Base-by-base conservation (phyloP, 2,888 invertebrate species). In the Andrena fulva region DNA sequence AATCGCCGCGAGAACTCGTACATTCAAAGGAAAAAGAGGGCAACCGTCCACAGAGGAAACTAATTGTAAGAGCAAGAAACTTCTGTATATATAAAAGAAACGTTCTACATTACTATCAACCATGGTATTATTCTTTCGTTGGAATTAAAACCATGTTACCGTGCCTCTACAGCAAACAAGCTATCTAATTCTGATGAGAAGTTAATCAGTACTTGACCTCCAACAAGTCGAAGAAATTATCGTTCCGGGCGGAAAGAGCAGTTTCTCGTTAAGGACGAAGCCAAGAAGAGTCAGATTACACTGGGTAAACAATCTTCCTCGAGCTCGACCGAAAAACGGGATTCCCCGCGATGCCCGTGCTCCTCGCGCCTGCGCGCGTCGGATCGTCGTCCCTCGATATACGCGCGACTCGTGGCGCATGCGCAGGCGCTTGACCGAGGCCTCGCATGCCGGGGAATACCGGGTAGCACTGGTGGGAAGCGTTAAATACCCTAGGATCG, bases 1-100 rank as follows among this genome's bases (percentile, higher is more conserved):
- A 77, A 78, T 78, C 78, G 69, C 16, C 35, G 48, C 35, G 67
- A 20, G 31, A 42, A 29, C 68, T 69, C 78, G 33, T 69, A 63
- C 69, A 77, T 48, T 35, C 27, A 27, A 48, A 42, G 20, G 33
- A 31, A 16, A 31, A 50, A 54, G 27, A 1, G 67, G 27, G 68
- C 56, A 54, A 10, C 48, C 16, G 27, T 33, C n/a, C 42, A 27
- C 54, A 24, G 27, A 16, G 31, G 48, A 12, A 27, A 33, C 69
- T 59, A 42, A 42, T 42, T 42, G 42, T 4, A 42, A 42, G 16
- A 16, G 12, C 16, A 42, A 42, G 4, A 42, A 16, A 1, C 16
- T 16, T 42, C 12, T 42, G 12, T 4, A 16, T 42, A 10, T 8
- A 20, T 8, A 24, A 56, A 56, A 8, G 10, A 24, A 12, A 24